These are phyloP conservation scores for Acanthosepion esculentum DNA, from an alignment of 2,888 invertebrate species.

Conservation along the genomic window DNA sequence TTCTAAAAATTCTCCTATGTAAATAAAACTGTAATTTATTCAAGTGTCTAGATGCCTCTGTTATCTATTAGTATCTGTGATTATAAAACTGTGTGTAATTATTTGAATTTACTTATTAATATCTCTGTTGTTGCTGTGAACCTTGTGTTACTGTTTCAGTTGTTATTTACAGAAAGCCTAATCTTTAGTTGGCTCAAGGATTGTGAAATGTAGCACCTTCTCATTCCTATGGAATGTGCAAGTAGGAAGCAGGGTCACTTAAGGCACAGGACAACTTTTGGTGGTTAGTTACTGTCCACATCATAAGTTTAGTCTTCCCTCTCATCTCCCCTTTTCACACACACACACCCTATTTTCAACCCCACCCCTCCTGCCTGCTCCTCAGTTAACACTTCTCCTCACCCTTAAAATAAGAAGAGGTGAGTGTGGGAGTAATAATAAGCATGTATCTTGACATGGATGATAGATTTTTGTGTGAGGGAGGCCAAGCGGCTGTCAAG, in stretches of 20 bases:
- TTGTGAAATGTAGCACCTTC: background rate
- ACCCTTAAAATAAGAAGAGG: background rate
- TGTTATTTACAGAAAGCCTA: background rate
- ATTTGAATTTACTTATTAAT: background rate
- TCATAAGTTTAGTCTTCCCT: no score
- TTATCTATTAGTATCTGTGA: background rate
- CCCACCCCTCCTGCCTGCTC: background rate
- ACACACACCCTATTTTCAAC: rapidly evolving
- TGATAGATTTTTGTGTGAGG: background rate
- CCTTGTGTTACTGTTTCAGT: background rate
- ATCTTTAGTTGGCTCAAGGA: background rate
- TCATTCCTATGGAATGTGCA: background rate
- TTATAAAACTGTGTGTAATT: background rate
- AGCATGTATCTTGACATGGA: background rate
- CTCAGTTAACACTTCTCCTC: background rate
- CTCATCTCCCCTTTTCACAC: background rate
- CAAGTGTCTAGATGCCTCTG: no score
- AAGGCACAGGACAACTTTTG: background rate
- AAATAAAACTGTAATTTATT: no score
- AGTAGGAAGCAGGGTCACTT: background rate
- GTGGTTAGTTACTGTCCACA: no score
- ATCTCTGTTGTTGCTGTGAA: background rate
- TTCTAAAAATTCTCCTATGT: no score
- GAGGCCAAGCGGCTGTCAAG: background rate
- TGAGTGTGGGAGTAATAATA: background rate